Conservation (phyloP, 2,888 invertebrate genomes). For the Thecocarcelia acutangulata region DNA sequence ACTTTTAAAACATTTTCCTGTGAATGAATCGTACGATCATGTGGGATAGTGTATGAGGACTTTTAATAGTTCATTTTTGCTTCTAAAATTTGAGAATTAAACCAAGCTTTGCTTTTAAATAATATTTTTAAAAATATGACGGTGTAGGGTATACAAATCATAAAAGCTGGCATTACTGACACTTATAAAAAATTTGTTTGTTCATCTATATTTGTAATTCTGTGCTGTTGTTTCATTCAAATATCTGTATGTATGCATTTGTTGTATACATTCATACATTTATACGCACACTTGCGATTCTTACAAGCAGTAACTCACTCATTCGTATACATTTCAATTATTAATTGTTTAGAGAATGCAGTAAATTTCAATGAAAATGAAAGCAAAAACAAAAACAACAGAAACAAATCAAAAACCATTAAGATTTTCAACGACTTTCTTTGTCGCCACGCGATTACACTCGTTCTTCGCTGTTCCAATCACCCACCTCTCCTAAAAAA, state of each 20-base stretch:
- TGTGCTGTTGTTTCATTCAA: background rate
- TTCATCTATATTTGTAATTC: background rate
- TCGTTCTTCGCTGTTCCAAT: constrained; percentile 49
- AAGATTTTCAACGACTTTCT: constrained; percentile 68
- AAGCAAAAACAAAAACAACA: constrained; percentile 51
- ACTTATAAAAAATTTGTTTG: constrained; percentile 13
- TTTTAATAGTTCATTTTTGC: too few species aligned
- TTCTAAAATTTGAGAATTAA: too few species aligned
- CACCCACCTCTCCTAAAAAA: constrained; percentile 42
- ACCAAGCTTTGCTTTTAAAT: too few species aligned
- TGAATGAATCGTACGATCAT: too few species aligned
- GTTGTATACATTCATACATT: background rate
- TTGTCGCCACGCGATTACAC: constrained; percentile 67
- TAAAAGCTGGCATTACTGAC: constrained; percentile 15
- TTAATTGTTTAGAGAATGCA: constrained; percentile 69
- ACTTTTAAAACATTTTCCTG: too few species aligned
- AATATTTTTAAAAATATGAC: background rate
- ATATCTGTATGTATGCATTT: background rate
- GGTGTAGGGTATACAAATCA: constrained; percentile 42
- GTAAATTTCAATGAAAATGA: constrained; percentile 69
- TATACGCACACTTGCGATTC: constrained; percentile 10
- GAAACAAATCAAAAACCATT: constrained; percentile 58
- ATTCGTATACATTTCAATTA: constrained; percentile 65
- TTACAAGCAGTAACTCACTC: constrained; percentile 36
- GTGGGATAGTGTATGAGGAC: too few species aligned